phyloP scores from a whole-genome alignment of 2,113 vertebrate genomes.

The Brachypodius melanocephalos region DNA sequence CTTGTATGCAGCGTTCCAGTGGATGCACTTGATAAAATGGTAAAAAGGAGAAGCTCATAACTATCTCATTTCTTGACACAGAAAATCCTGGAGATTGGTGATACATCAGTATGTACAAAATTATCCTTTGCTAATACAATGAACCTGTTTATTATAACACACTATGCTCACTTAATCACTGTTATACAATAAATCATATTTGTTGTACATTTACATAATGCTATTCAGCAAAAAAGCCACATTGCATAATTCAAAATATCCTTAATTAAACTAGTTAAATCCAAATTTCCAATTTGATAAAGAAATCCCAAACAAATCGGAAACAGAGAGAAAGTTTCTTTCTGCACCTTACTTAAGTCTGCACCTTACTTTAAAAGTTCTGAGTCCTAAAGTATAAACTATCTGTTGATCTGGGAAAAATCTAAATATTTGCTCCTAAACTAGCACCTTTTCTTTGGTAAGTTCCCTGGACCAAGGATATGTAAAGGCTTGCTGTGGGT shows the following conservation, averaged over 20 bases:
- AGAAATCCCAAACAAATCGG: background rate
- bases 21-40: conserved; percentile 48
- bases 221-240: background rate
- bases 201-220: background rate
- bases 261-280: background rate
- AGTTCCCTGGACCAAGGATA: background rate
- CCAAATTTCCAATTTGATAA: background rate
- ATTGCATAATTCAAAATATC: background rate
- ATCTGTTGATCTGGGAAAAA: background rate
- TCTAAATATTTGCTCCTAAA: background rate
- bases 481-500: background rate
- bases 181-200: background rate
- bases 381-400: background rate
- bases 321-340: background rate
- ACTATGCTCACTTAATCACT: background rate
- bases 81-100: conserved; percentile 11
- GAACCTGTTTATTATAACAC: background rate
- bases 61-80: conserved; percentile 16
- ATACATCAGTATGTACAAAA: conserved; percentile 26
- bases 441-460: background rate
- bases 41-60: conserved; percentile 35
- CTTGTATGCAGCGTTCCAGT: conserved; percentile 33
- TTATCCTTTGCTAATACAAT: conserved; percentile 31
- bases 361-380: background rate
- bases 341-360: too few relatives aligned